A percentile compares a stretch with the other conserved stretches of the same genome.
Evolutionary conservation across 2,113 vertebrate genomes (phyloP).

Genomic region (Clarias magur): DNA sequence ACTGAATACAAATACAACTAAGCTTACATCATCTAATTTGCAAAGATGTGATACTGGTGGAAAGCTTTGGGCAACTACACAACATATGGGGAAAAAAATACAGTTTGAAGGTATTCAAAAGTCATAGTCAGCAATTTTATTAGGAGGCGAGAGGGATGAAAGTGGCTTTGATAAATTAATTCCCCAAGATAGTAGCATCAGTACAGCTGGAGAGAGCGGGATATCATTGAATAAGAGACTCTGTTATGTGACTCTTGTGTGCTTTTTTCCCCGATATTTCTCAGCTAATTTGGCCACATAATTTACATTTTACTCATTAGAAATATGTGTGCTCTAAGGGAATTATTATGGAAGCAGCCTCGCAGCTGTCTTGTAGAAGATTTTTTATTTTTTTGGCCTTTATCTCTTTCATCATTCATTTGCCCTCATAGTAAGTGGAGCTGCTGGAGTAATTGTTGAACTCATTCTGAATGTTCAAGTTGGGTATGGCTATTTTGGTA

Average conservation of each 20-base stretch:
- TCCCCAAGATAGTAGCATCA: conserved; percentile 59
- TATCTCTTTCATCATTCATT: conserved; percentile 45
- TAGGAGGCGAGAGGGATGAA: conserved; percentile 56
- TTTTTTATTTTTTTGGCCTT: conserved; percentile 9
- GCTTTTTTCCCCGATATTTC: conserved; percentile 53
- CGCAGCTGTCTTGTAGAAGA: conserved; percentile 34
- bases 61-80: conserved; percentile 17
- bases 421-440: conserved; percentile 40
- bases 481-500: conserved; percentile 29
- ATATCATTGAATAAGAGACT: conserved; percentile 51
- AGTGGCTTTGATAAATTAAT: conserved; percentile 63
- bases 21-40: conserved; percentile 24
- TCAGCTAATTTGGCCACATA: conserved; percentile 58
- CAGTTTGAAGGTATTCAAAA: conserved; percentile 51
- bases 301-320: conserved; percentile 63
- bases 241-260: conserved; percentile 44
- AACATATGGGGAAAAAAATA: conserved; percentile 32
- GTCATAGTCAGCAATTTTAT: conserved; percentile 61
- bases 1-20: conserved; percentile 37
- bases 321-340: conserved; percentile 58
- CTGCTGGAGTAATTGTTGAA: conserved; percentile 49
- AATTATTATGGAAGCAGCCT: conserved; percentile 53
- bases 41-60: conserved; percentile 15
- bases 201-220: conserved; percentile 47
- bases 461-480: conserved; percentile 28